Base-by-base conservation (phyloP, 2,113 vertebrate genomes). In the Lanius ludovicianus region DNA sequence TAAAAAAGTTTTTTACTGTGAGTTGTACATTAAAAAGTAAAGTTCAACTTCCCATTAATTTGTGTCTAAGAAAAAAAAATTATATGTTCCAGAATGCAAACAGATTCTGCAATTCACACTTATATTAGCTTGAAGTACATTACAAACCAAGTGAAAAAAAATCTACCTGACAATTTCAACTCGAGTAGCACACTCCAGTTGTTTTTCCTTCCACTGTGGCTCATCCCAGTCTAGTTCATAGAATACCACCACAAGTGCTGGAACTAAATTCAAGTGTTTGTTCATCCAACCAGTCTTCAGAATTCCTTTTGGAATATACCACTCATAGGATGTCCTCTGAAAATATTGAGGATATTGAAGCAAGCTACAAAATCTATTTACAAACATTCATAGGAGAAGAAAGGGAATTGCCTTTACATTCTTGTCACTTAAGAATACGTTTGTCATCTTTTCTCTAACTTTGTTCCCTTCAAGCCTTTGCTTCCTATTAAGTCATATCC, bases 281-380 rank as follows among this genome's bases (percentile, higher is more conserved):
- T 99, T 99, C 99, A 99, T 99, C 99, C 99, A 99, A 21, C 99
- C 99, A 1, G 99, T 99, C 97, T 99, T 99, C 87, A 99, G 96
- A 82, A 99, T 99, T 50, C 99, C 99, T 97, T 99, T 99, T 12
- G 99, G 99, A 92, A 99, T 99, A 97, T 99, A 99, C 99, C 99
- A 99, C 47, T 99, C 99, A 41, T 99, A 99, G 0, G 99, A 99
- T 0, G 99, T 99, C 70, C 99, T 98, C 99, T 99, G 96, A 78
- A 96, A 97, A 85, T 4, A 94, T 82, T 46, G 56, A 91, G 31
- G 44, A 39, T 56, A 90, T 84, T 89, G 82, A 67, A 90, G 17
- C 20, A 57, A 92, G 33, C 9, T 46, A 89, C 5, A 21, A 71
- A 56, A 64, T 9, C 17, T 5, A 64, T 17, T 84, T 65, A 55